Conservation (phyloP, 53 echinoderm and acorn worm genomes). For the Apostichopus leukothele region DNA sequence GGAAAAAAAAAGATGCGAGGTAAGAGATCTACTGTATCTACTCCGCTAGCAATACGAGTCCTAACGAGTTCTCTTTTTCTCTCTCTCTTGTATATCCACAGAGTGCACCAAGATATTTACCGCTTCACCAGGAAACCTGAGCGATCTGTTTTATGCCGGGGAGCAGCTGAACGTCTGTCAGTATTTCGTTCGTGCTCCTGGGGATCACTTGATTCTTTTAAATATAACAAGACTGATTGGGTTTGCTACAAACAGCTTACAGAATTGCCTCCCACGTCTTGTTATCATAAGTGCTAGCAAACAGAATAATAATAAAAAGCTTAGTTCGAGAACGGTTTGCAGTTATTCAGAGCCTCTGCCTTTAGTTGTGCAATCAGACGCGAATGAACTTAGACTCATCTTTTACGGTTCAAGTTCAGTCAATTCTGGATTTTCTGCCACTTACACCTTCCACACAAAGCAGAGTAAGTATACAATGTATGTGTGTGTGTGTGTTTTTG, state of each 20-base stretch:
- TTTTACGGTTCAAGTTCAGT: conserved; percentile 61
- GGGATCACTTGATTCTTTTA: conserved; percentile 69
- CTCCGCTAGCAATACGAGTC: too few relatives aligned
- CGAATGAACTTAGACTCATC: conserved; percentile 78
- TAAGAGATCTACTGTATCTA: too few relatives aligned
- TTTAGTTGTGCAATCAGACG: conserved; percentile 77
- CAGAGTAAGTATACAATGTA: conserved; percentile 15
- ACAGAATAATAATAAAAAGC: not conserved
- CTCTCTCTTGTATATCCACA: conserved; percentile 43
- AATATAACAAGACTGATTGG: conserved; percentile 81
- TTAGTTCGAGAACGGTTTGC: conserved; percentile 30
- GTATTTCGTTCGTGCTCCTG: conserved; percentile 8
- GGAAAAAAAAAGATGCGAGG: too few relatives aligned
- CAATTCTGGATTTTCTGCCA: conserved; percentile 72
- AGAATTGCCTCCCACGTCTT: conserved; percentile 65
- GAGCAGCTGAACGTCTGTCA: conserved; percentile 21
- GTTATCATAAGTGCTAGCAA: conserved; percentile 62
- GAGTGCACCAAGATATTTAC: conserved; percentile 85
- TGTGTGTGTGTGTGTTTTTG: too few relatives aligned
- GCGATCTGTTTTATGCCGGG: conserved; percentile 47
- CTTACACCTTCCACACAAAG: conserved; percentile 85
- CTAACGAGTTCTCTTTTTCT: not conserved
- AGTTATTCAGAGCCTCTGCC: conserved; percentile 62
- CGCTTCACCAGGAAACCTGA: conserved; percentile 74
- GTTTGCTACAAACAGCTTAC: conserved; percentile 32